Percentiles rank a stretch among this genome's conserved stretches.
phyloP scores from a whole-genome alignment of 2,888 invertebrate genomes.

The Microctonus brassicae region DNA sequence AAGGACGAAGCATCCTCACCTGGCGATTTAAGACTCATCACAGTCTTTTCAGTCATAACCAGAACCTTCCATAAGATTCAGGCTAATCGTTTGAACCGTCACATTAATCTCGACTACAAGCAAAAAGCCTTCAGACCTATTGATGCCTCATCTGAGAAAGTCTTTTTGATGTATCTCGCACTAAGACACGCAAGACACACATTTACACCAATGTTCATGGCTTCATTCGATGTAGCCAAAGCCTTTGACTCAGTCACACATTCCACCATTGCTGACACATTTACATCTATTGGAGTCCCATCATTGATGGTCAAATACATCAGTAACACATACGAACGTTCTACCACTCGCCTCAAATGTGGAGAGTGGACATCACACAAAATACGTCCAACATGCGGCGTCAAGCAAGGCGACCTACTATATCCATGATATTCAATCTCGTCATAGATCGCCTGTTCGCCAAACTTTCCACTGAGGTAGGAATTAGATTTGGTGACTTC shows the following conservation, averaged over 20 bases:
- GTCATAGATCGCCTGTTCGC: slow-evolving; percentile 33
- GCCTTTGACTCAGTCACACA: slow-evolving; percentile 42
- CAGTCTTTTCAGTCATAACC: slow-evolving; percentile 39
- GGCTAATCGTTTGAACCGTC: slow-evolving; percentile 16
- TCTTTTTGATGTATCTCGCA: slow-evolving; percentile 37
- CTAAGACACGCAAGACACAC: slow-evolving; percentile 28
- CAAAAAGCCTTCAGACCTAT: slow-evolving; percentile 44
- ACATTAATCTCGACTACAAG: slow-evolving; percentile 25
- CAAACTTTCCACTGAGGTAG: slow-evolving; percentile 18
- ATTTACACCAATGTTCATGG: slow-evolving; percentile 37
- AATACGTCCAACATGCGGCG: slow-evolving; percentile 39
- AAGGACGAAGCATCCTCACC: slow-evolving; percentile 33
- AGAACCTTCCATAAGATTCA: slow-evolving; percentile 42
- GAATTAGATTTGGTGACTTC: slow-evolving; percentile 10
- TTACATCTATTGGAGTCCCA: slow-evolving; percentile 33
- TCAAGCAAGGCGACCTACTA: slow-evolving; percentile 48
- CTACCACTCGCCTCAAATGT: slow-evolving; percentile 29
- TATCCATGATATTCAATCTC: slow-evolving; percentile 46
- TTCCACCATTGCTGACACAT: slow-evolving; percentile 12
- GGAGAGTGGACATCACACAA: slow-evolving; percentile 20
- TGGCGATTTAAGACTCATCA: slow-evolving; percentile 46
- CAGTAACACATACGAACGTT: slow-evolving; percentile 4
- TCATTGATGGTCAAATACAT: slow-evolving; percentile 24
- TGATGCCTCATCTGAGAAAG: slow-evolving; percentile 44
- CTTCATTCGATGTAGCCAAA: slow-evolving; percentile 39